Base-by-base conservation (phyloP, 2,888 invertebrate genomes). In the Athrips mouffetella region DNA sequence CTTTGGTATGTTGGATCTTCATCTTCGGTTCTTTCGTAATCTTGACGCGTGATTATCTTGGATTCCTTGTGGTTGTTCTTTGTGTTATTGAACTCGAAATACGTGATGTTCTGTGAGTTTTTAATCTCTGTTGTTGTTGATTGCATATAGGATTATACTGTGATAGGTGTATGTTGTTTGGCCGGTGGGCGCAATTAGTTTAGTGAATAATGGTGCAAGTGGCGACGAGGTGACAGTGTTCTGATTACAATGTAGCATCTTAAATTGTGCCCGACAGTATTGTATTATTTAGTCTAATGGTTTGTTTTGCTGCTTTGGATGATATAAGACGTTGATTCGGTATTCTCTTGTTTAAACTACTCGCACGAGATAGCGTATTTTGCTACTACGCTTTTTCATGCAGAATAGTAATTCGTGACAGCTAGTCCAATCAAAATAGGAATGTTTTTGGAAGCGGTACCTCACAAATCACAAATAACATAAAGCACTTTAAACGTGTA, bases 31-130 rank as follows among this genome's bases (percentile, higher is more conserved):
- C 51, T 27, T 39, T 33, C 68, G 60, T 81, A 76, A 82, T 75
- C 80, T 71, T 59, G 59, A 76, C 81, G 78, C 73, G 78, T 76
- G 73, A 73, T 65, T 63, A 55, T 52, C 57, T 53, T 45, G 57
- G 60, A 75, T 76, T 70, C 70, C 64, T 67, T 53, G 52, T 57
- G 62, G 57, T 57, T 51, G 45, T 60, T 57, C 47, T 53, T 48
- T 37, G 47, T 37, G 31, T 30, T 49, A 41, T 41, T 20, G 23
- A 41, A 15, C 23, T 15, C 10, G 27, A 15, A 23, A 25, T 41
- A 41, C 48, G 13, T 29, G 18, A 5, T 11, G 16, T 42, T 29
- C n/a, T 8, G 42, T 30, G 30, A 30, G 16, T 13, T 27, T 44
- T 41, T 29, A 30, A 44, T 44, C 18, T 16, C 10, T 6, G 23